Base-by-base conservation (phyloP, 1,140 invertebrate species). In the Caenorhabditis inopinata region DNA sequence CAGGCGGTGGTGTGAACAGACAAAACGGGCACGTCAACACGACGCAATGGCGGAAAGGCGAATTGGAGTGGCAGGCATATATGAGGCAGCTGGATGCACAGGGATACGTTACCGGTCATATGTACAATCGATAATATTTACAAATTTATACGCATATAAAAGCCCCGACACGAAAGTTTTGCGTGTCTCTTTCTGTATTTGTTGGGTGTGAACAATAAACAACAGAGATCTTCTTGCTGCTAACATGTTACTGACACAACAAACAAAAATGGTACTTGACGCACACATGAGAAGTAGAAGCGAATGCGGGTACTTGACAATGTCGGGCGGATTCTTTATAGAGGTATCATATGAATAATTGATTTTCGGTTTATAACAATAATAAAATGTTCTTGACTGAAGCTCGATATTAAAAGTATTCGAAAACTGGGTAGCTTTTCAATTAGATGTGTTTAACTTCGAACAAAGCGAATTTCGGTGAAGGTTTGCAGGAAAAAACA, bases 31-130 rank as follows among this genome's bases (percentile, higher is more conserved):
- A 91, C n/a, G 76, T 58, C 85, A 89, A 91, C 6, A 92, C 92
- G 58, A 92, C 91, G 87, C 92, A 92, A 82, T 98, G 95, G 94
- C 92, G 94, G 88, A 93, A 95, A 48, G 96, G 96, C 58, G 95
- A 97, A 85, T 92, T 97, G 79, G 96, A 98, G 89, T 99, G 98
- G 89, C 97, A 99, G 89, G 96, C 95, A 3, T 92, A 97, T 27
- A 99, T 99, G 96, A 91, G 97, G 74, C 95, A 96, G 92, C 90
- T 99, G 74, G 97, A 99, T 89, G 47, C 32, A 23, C 49, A 58
- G 23, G 76, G 75, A 49, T 49, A 49, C 11, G 32, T 38, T 38
- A 76, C 75, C 5, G 75, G 75, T 38, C 29, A 76, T 35, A 32
- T 25, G 16, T 38, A 35, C 48, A 76, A 23, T 45, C 68, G 21